A percentile compares a stretch with the other conserved stretches of the same genome.
phyloP scores from a whole-genome alignment of 1,140 invertebrate species.

The Adelges cooleyi region DNA sequence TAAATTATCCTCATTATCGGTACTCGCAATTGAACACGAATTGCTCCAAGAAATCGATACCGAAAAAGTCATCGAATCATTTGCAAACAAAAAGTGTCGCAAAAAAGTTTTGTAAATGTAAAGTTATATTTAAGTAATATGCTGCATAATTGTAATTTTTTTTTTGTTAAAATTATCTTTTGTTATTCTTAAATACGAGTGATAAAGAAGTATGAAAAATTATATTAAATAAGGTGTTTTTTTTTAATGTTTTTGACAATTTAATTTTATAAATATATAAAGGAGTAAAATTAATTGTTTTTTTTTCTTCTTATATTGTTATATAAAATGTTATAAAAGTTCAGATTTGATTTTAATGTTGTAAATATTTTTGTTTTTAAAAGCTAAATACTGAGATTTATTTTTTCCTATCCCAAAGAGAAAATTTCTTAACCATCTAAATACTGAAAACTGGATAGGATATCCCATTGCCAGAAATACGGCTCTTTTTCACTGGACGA shows the following conservation, averaged over 20 bases:
- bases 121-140: neutral
- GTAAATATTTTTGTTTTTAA: neutral
- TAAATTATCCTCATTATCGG: constrained; percentile 1
- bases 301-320: too few species aligned
- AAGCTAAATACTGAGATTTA: neutral
- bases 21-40: neutral
- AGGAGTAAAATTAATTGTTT: neutral
- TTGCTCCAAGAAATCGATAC: neutral
- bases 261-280: neutral
- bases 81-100: constrained; percentile 1
- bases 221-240: neutral
- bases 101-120: neutral
- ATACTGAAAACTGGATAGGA: neutral
- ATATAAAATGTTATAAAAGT: neutral
- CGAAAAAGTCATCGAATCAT: neutral
- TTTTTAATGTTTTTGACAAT: neutral
- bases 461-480: too few species aligned
- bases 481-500: too few species aligned
- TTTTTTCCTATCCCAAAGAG: neutral
- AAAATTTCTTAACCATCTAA: neutral
- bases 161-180: neutral
- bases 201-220: neutral
- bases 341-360: neutral
- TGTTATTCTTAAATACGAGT: neutral
- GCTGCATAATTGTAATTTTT: neutral